phyloP scores from a whole-genome alignment of 2,113 vertebrate genomes.

The Brachirus orientalis region DNA sequence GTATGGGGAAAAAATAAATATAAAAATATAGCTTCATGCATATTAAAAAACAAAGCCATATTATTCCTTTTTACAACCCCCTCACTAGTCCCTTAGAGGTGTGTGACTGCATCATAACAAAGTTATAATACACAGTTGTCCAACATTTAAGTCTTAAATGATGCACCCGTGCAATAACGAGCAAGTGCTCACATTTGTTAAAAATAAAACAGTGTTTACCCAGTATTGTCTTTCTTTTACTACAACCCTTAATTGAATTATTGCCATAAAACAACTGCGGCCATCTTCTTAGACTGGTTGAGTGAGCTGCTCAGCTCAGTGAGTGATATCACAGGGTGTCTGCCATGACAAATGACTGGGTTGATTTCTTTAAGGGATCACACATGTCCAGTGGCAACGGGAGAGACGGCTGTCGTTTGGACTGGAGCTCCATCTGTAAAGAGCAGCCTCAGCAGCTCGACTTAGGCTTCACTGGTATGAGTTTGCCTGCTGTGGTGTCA shows the following conservation, averaged over 20 bases:
- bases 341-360: conserved; percentile 68
- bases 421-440: conserved; percentile 55
- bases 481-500: conserved; percentile 66
- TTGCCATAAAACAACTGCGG: conserved; percentile 34
- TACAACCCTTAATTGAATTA: conserved; percentile 18
- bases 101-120: conserved; percentile 10
- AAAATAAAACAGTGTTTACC: background rate
- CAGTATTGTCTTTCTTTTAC: conserved; percentile 19
- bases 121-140: conserved; percentile 1
- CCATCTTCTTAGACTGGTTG: conserved; percentile 15
- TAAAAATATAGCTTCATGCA: background rate
- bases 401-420: conserved; percentile 61
- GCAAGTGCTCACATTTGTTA: conserved; percentile 13
- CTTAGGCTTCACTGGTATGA: conserved; percentile 69
- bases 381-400: conserved; percentile 69
- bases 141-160: background rate
- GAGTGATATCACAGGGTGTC: conserved; percentile 57
- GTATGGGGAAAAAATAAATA: background rate
- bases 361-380: conserved; percentile 68
- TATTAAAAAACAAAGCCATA: background rate
- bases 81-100: background rate
- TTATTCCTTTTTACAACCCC: background rate
- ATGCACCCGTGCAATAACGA: conserved; percentile 1
- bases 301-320: conserved; percentile 57
- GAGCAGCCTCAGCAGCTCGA: conserved; percentile 71